These are phyloP conservation scores for Melitaea cinxia DNA, from an alignment of 1,140 invertebrate genomes.

Conservation along the genomic window DNA sequence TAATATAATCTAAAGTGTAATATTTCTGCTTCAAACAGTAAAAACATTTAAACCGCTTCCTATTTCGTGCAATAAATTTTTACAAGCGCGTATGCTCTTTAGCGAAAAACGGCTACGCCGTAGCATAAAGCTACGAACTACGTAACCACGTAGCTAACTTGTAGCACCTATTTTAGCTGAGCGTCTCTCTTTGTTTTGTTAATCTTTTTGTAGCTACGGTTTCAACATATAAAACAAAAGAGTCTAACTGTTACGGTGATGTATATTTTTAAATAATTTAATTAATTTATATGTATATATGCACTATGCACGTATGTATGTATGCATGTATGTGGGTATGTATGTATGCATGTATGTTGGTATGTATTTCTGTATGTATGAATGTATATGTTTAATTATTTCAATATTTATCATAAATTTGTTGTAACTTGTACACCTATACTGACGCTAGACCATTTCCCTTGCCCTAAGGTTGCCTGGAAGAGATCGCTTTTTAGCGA, in stretches of 20 bases:
- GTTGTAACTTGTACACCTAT: too few relatives aligned
- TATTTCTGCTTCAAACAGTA: slow-evolving; percentile 17
- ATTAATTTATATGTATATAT: neutral
- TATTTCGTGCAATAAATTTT: slow-evolving; percentile 32
- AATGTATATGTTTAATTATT: too few relatives aligned
- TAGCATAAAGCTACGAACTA: slow-evolving; percentile 35
- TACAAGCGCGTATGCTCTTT: slow-evolving; percentile 37
- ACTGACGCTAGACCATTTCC: too few relatives aligned
- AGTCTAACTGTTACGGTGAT: slow-evolving; percentile 12
- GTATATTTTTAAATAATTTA: neutral
- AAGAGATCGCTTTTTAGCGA: too few relatives aligned
- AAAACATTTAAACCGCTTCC: slow-evolving; percentile 23
- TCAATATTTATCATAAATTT: too few relatives aligned
- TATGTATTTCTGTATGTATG: neutral
- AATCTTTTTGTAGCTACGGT: slow-evolving; percentile 24
- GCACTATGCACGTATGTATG: too few relatives aligned
- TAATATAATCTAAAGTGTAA: neutral
- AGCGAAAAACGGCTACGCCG: slow-evolving; percentile 29
- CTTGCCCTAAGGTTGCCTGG: too few relatives aligned
- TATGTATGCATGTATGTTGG: neutral
- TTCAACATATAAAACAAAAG: slow-evolving; percentile 18
- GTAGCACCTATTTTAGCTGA: slow-evolving; percentile 35
- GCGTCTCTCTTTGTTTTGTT: slow-evolving; percentile 31
- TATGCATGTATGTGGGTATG: too few relatives aligned
- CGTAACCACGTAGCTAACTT: slow-evolving; percentile 37